Base-by-base conservation (phyloP, 2,888 invertebrate species). In the Thereva nobilitata region DNA sequence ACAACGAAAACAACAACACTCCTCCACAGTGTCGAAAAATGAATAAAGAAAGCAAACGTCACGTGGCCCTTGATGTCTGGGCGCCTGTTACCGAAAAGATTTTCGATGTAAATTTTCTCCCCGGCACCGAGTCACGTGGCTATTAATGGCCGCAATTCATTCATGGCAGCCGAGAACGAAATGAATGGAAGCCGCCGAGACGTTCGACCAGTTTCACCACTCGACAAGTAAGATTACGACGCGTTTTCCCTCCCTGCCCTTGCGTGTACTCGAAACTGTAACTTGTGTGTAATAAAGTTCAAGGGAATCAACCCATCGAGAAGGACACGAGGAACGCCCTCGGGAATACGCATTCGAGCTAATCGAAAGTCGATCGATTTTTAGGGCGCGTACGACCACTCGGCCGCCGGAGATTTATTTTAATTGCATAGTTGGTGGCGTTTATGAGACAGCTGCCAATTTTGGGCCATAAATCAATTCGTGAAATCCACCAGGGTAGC, bases 401-500 rank as follows among this genome's bases (percentile, higher is more conserved):
- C 38, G 10, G 12, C 38, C 37, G 47, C 8, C 4, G 42, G 23
- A 42, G 45, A 57, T 56, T 66, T 41, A 56, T 52, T 50, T 59
- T 59, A 53, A 59, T 53, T 66, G 57, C 42, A 45, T 53, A 59
- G 42, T 56, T 57, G 38, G 49, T 44, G 53, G 66, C 42, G 35
- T 71, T 71, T 71, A 71, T 70, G 69, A 70, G 71, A 68, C 69
- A 70, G 69, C 68, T 68, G 68, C 67, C 69, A 70, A 70, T 68
- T 71, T 70, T 67, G 53, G 67, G 72, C 68, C 71, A 72, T 72
- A 71, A 72, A 72, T 72, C 72, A 72, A 70, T 71, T 71, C 72
- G 67, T 61, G 72, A 69, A 72, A 66, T 69, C 55, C 57, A 71
- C 64, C 71, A 72, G 72, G 72, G 63, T 34, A 55, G 40, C 72